phyloP scores from a whole-genome alignment of 2,888 invertebrate genomes.

The Sepiola atlantica region DNA sequence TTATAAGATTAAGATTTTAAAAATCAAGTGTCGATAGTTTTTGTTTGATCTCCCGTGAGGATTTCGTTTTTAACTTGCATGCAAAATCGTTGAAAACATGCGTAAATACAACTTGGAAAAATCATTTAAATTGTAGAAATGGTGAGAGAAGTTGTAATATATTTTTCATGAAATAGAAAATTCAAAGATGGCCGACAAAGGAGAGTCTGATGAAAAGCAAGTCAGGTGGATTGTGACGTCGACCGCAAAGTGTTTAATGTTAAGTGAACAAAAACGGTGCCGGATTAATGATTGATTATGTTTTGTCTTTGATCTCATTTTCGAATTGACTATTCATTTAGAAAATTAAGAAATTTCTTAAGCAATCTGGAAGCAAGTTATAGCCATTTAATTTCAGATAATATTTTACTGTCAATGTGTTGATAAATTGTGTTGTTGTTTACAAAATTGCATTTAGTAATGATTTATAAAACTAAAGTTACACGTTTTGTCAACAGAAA shows the following conservation, averaged over 20 bases:
- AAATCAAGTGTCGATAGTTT: background rate
- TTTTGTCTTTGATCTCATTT: background rate
- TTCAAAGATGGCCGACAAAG: too few relatives aligned
- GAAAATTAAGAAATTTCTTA: background rate
- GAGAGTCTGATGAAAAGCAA: background rate
- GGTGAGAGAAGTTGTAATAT: background rate
- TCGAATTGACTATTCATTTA: background rate
- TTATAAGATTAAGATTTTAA: background rate
- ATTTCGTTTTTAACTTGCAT: background rate
- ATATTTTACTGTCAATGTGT: background rate
- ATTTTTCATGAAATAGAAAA: background rate
- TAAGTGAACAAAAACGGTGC: background rate
- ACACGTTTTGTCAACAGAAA: too few relatives aligned
- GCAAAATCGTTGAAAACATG: background rate
- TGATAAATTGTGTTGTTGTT: too few relatives aligned
- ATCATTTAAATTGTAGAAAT: background rate
- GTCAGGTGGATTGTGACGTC: background rate
- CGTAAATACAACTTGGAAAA: background rate
- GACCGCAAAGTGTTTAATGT: background rate
- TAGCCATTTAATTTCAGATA: background rate
- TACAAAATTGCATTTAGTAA: too few relatives aligned
- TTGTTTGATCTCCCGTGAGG: background rate
- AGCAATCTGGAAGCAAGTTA: background rate
- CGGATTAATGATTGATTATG: background rate
- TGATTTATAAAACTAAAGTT: too few relatives aligned